phyloP scores from a whole-genome alignment of 2,797 vertebrate species.

The Gorsachius magnificus region DNA sequence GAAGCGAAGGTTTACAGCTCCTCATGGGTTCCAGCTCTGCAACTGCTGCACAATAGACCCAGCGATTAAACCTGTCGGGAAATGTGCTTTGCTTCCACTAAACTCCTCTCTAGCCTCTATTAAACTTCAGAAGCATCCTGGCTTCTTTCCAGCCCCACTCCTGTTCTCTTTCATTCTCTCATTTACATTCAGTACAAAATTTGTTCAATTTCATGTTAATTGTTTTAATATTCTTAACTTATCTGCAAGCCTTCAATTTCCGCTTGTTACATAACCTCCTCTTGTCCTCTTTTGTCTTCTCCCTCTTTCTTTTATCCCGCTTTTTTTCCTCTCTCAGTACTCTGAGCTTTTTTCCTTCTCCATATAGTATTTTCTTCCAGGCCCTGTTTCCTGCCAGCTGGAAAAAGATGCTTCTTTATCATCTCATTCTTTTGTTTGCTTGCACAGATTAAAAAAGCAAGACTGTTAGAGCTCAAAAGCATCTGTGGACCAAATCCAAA shows the following conservation, averaged over 20 bases:
- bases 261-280: not conserved
- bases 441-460: not conserved
- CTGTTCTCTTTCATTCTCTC: not conserved
- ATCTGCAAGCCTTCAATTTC: slow-evolving; percentile 6
- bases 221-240: slow-evolving; percentile 8
- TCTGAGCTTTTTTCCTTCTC: not conserved
- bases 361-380: not conserved
- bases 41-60: not conserved
- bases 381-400: not conserved
- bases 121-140: not conserved
- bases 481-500: slow-evolving; percentile 16
- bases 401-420: not conserved
- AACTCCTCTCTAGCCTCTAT: not conserved
- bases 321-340: not conserved
- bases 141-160: not conserved
- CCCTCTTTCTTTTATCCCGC: not conserved
- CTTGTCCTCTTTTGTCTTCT: not conserved
- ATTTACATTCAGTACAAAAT: not conserved
- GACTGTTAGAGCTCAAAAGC: not conserved
- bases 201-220: not conserved
- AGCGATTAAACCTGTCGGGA: not conserved
- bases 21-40: not conserved
- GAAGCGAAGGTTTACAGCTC: not conserved
- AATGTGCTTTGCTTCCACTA: not conserved
- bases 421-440: not conserved